Evolutionary conservation across 2,113 vertebrate genomes (phyloP).

Genomic region (Myrmecophaga tridactyla): DNA sequence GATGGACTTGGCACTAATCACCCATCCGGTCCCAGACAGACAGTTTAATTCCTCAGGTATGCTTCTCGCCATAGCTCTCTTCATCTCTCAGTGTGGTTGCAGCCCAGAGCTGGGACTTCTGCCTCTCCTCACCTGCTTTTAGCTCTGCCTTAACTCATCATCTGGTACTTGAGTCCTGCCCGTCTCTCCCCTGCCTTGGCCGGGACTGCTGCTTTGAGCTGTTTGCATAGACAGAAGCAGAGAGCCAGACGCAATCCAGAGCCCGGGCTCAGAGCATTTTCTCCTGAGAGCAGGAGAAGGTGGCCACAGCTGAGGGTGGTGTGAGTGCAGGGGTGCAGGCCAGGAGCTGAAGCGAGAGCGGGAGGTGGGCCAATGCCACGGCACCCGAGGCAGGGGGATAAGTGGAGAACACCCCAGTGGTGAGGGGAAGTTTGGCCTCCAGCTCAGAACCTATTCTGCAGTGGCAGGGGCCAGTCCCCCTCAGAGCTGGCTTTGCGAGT

Average conservation of each 20-base stretch:
- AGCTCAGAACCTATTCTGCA: not conserved
- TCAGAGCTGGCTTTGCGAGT: not conserved
- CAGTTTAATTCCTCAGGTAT: not conserved
- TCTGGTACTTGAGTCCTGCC: not conserved
- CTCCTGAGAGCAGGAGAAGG: not conserved
- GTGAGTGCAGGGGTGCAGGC: rapidly evolving
- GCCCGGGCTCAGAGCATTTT: not conserved
- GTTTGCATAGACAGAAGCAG: not conserved
- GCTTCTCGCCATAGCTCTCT: not conserved
- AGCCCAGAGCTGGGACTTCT: not conserved
- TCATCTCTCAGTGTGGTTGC: no score
- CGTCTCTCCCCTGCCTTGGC: not conserved
- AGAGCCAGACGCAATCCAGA: not conserved
- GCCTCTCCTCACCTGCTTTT: not conserved
- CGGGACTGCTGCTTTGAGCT: not conserved
- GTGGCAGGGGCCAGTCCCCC: not conserved
- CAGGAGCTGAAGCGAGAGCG: not conserved
- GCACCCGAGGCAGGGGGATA: not conserved
- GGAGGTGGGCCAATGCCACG: not conserved
- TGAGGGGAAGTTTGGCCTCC: not conserved
- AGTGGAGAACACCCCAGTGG: no score
- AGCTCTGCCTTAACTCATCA: not conserved
- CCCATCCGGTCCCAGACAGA: not conserved
- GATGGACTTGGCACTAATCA: not conserved
- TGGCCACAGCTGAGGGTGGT: not conserved